A percentile compares a stretch with the other conserved stretches of the same genome.
Evolutionary conservation across 2,113 vertebrate species (phyloP).

Genomic region (Corythaeola cristata): DNA sequence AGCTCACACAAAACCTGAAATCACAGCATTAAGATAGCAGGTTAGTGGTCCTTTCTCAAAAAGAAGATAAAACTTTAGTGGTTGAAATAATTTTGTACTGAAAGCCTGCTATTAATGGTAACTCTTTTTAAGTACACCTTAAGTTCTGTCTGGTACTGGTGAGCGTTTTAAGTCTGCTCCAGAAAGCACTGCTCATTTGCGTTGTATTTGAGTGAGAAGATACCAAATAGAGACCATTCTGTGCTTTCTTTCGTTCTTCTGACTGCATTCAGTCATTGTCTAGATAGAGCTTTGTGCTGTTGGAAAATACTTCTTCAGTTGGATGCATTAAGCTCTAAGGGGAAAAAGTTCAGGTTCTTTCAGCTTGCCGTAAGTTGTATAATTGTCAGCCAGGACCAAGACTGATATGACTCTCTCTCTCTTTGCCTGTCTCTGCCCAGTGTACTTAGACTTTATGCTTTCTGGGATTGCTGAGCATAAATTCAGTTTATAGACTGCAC

Average conservation of each 20-base stretch:
- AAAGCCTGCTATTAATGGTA: background rate
- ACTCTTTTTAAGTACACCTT: background rate
- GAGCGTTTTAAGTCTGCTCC: background rate
- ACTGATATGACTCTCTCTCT: background rate
- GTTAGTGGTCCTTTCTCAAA: background rate
- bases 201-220: background rate
- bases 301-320: background rate
- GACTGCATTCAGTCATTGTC: background rate
- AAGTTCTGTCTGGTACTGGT: background rate
- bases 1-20: background rate
- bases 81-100: background rate
- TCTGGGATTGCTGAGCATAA: background rate
- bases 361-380: accelerated
- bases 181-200: background rate
- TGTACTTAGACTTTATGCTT: background rate
- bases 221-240: background rate
- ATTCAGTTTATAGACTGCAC: background rate
- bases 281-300: background rate
- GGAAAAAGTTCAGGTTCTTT: background rate
- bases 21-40: background rate
- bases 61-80: background rate
- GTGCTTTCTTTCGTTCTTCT: background rate
- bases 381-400: background rate
- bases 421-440: background rate
- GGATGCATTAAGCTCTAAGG: background rate